Base-by-base conservation (phyloP, 2,888 invertebrate genomes). In the Hoplodrina ambigua region DNA sequence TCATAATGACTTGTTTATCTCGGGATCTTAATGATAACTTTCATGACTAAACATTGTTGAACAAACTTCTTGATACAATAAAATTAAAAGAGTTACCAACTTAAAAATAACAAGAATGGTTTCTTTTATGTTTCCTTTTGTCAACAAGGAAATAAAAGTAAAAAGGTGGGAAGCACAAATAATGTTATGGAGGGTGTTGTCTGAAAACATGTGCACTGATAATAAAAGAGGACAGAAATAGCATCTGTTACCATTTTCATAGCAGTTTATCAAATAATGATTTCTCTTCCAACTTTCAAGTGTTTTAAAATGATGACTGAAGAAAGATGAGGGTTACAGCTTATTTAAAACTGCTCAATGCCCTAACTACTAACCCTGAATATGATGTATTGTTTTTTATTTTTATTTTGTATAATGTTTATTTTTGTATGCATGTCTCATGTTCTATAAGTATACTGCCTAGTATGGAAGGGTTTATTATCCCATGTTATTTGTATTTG, bases 241-340 rank as follows among this genome's bases (percentile, higher is more conserved):
- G 81, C 84, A 86, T 85, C 82, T 87, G 86, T 69, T 78, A 78
- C 74, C 73, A 46, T 17, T 6, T 46, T 46, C 46, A 80, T 81
- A 78, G 81, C 80, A 84, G 84, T 87, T 90, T 82, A 86, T 87
- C 82, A 83, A 80, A 80, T 80, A 46, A 46, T 4, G 76, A 56
- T 54, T 19, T 69, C 75, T 75, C 77, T 49, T 4, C 1, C 50
- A 53, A 46, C 4, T 49, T 25, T 81, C 44, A 65, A 82, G 74
- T 84, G 79, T 79, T 80, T 82, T 66, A 67, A 81, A 77, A 19
- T 11, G 68, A 81, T 81, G 75, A 44, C 54, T 54, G 49, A 55
- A 66, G 30, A 71, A 25, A 75, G 71, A 84, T 73, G 73, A 72
- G 69, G 66, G 68, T 68, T 52, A 44, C 44, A 4, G 15, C 15